Conservation (phyloP, 2,113 vertebrate genomes). For the Platichthys stellatus region DNA sequence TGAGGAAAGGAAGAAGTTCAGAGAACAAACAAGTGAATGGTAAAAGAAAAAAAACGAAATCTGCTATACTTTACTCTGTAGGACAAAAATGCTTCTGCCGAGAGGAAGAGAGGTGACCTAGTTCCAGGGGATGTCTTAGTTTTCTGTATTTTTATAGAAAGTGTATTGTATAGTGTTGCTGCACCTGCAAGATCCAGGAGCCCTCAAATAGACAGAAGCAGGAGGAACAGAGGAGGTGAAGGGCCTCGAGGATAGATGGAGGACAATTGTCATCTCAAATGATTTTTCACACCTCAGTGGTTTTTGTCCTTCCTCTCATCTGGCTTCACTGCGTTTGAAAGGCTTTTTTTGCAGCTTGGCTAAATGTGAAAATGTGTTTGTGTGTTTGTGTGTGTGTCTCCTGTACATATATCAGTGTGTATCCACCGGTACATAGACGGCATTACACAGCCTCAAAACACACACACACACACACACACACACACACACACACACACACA, state of each 20-base stretch:
- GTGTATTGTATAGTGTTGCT: neutral
- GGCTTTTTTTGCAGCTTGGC: conserved; percentile 16
- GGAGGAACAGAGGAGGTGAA: conserved; percentile 9
- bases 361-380: conserved; percentile 14
- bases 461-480: too few species aligned
- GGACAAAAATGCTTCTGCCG: conserved; percentile 1
- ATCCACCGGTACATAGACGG: neutral
- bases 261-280: conserved; percentile 34
- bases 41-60: neutral
- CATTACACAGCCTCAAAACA: neutral
- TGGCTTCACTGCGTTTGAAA: conserved; percentile 23
- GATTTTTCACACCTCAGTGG: conserved; percentile 41
- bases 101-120: conserved; percentile 15
- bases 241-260: conserved; percentile 21
- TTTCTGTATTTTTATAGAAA: conserved; percentile 2
- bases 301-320: conserved; percentile 30
- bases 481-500: neutral
- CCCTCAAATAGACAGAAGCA: conserved; percentile 16
- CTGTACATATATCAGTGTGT: neutral
- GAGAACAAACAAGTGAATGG: conserved; percentile 6
- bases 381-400: neutral
- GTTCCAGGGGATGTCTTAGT: conserved; percentile 14
- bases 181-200: conserved; percentile 3
- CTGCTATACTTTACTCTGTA: neutral
- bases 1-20: neutral